A percentile compares a stretch with the other conserved stretches of the same genome.
Evolutionary conservation across 1,140 invertebrate genomes (phyloP).

Genomic region (Zaprionus inermis): DNA sequence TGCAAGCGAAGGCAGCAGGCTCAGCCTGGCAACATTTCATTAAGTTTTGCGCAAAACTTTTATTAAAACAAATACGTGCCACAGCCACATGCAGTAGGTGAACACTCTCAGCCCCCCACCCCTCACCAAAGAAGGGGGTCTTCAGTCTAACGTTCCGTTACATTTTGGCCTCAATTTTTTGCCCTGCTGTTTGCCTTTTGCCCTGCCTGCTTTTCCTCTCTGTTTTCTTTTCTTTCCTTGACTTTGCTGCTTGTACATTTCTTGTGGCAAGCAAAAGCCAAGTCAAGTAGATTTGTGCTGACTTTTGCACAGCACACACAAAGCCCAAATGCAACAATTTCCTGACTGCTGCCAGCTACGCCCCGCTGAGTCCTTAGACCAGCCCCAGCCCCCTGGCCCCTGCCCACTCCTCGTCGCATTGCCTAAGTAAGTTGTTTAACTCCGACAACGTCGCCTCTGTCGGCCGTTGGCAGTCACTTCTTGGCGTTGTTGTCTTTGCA

Average conservation of each 20-base stretch:
- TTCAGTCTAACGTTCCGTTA: conserved; percentile 65
- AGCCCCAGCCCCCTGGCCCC: neutral
- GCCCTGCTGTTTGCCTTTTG: conserved; percentile 36
- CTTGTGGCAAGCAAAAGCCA: conserved; percentile 73
- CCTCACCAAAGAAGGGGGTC: neutral
- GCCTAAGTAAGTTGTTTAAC: conserved; percentile 80
- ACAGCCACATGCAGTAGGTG: conserved; percentile 29
- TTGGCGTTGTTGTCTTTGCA: conserved; percentile 71
- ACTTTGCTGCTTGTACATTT: conserved; percentile 31
- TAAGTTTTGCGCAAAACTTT: conserved; percentile 82
- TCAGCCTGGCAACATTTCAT: conserved; percentile 75
- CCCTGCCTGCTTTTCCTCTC: conserved; percentile 6
- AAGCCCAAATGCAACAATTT: conserved; percentile 77
- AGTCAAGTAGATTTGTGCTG: conserved; percentile 78
- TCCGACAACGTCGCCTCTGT: conserved; percentile 49
- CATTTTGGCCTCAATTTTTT: conserved; percentile 78
- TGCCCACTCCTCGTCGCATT: conserved; percentile 19
- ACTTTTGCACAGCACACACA: conserved; percentile 71
- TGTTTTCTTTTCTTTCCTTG: conserved; percentile 33
- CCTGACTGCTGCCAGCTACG: conserved; percentile 60
- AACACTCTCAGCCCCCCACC: neutral
- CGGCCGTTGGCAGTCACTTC: conserved; percentile 40
- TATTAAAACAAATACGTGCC: conserved; percentile 82
- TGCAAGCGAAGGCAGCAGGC: conserved; percentile 33
- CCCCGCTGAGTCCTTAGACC: conserved; percentile 8